A percentile compares a stretch with the other conserved stretches of the same genome.
These are phyloP conservation scores for Cacatua alba DNA, from an alignment of 2,113 vertebrate species.

Conservation along the genomic window DNA sequence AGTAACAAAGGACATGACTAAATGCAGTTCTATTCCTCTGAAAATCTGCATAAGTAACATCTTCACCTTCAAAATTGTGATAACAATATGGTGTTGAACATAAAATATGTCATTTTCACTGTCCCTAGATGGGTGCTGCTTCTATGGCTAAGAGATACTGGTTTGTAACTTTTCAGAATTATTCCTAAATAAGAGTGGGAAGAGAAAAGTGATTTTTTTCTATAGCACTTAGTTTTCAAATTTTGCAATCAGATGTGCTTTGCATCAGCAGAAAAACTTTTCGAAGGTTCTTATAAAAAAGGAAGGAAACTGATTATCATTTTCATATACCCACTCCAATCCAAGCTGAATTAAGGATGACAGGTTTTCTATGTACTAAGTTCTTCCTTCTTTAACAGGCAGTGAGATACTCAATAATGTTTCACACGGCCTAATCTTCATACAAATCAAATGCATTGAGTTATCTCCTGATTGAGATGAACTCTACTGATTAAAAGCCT, in stretches of 20 bases:
- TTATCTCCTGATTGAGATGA: background rate
- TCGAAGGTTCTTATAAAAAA: background rate
- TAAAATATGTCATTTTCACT: background rate
- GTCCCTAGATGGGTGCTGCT: background rate
- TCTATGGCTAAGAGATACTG: background rate
- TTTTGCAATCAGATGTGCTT: background rate
- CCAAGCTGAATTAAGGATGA: background rate
- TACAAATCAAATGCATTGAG: background rate
- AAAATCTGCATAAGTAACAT: background rate
- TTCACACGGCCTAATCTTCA: background rate
- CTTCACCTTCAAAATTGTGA: background rate
- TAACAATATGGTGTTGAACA: background rate
- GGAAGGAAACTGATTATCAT: background rate
- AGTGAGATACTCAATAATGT: background rate
- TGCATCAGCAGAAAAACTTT: background rate
- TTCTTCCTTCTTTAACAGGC: background rate
- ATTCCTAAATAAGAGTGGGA: background rate
- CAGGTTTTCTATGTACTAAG: background rate
- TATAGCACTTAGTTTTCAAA: background rate
- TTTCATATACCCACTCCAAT: background rate
- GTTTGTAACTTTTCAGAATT: background rate
- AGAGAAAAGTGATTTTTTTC: accelerated
- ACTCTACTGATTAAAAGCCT: background rate
- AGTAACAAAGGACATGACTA: background rate
- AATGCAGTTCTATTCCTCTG: accelerated